Conservation (phyloP, 1,140 invertebrate genomes). For the Papilio dardanus region DNA sequence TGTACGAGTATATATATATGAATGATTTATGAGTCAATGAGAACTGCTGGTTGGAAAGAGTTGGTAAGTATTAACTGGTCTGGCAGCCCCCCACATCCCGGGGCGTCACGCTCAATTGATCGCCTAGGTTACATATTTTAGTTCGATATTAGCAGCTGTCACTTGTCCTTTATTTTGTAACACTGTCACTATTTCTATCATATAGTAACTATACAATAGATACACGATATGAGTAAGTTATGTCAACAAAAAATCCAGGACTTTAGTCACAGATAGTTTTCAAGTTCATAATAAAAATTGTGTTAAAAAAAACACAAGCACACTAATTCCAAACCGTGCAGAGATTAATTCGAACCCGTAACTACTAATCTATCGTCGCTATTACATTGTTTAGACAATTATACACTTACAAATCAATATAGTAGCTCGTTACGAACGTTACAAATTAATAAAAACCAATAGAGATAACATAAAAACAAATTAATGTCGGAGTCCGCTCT, state of each 20-base stretch:
- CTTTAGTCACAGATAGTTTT: too few species aligned
- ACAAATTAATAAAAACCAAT: conserved; percentile 36
- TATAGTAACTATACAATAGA: conserved; percentile 10
- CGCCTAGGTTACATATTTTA: conserved; percentile 73
- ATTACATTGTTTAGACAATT: neutral
- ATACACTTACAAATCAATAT: conserved; percentile 10
- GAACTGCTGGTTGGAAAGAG: conserved; percentile 26
- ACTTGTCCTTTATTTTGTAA: conserved; percentile 73
- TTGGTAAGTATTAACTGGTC: conserved; percentile 56
- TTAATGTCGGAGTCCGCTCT: conserved; percentile 49
- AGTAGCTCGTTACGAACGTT: neutral
- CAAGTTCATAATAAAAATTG: neutral
- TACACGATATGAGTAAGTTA: too few species aligned
- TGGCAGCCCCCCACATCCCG: conserved; percentile 78
- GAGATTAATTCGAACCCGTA: neutral
- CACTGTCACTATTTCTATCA: conserved; percentile 40
- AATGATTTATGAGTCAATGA: conserved; percentile 39
- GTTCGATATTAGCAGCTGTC: conserved; percentile 74
- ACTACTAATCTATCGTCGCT: neutral
- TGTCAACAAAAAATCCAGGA: too few species aligned
- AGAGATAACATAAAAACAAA: conserved; percentile 51
- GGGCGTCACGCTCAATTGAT: conserved; percentile 70
- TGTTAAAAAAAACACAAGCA: neutral
- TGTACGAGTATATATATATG: neutral
- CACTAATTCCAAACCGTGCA: neutral